Conservation (phyloP, 1,140 invertebrate genomes). For the Drosophila quadrilineata region DNA sequence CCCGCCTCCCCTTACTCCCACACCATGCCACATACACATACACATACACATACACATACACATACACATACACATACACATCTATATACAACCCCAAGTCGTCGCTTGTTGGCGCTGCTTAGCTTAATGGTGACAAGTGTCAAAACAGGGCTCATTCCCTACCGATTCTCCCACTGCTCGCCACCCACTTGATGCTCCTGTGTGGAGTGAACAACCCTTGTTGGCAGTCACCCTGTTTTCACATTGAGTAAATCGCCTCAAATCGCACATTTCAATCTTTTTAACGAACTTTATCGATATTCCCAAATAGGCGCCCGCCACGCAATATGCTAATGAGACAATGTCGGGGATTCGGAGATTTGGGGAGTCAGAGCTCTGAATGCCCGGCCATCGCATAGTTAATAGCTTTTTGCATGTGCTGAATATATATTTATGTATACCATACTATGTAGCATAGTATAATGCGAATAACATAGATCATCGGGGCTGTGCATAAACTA, state of each 20-base stretch:
- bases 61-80: neutral
- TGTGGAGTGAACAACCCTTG: slow-evolving; percentile 26
- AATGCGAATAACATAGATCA: slow-evolving; percentile 66
- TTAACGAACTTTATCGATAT: slow-evolving; percentile 80
- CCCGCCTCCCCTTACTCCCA: too few species aligned
- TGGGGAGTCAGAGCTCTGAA: neutral
- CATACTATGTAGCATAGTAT: neutral
- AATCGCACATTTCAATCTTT: slow-evolving; percentile 80
- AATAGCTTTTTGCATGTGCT: slow-evolving; percentile 69
- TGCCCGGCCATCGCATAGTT: slow-evolving; percentile 35
- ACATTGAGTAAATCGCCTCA: slow-evolving; percentile 62
- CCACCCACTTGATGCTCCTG: neutral
- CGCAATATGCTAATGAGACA: slow-evolving; percentile 79
- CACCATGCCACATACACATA: neutral
- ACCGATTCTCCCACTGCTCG: neutral
- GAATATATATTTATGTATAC: slow-evolving; percentile 12
- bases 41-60: neutral
- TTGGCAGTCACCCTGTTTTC: slow-evolving; percentile 9
- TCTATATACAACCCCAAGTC: too few species aligned
- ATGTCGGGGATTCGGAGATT: slow-evolving; percentile 26
- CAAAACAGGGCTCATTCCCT: slow-evolving; percentile 56
- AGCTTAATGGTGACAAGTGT: slow-evolving; percentile 80
- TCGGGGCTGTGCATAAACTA: slow-evolving; percentile 66
- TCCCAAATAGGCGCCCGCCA: slow-evolving; percentile 61
- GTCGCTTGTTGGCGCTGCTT: slow-evolving; percentile 65